Base-by-base conservation (phyloP, 2,888 invertebrate species). In the Atethmia centrago region DNA sequence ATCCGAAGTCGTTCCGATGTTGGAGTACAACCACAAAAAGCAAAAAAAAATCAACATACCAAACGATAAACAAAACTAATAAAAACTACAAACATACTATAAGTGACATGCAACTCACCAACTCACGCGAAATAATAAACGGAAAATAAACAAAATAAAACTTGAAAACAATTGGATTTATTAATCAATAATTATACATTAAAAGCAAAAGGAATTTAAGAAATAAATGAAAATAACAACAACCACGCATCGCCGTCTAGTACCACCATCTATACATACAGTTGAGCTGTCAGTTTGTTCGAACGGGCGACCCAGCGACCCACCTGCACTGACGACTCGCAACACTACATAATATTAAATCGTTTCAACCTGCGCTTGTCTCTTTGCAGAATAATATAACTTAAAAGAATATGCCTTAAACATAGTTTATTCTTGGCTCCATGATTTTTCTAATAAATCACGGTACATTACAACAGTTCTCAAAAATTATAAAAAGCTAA, bases 141-240 rank as follows among this genome's bases (percentile, higher is more conserved):
- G 56, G 21, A 81, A 88, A 85, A 83, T 81, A 90, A 90, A 91
- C 85, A 84, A 87, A 90, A 86, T 71, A 72, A 82, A 91, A 89
- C 84, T 88, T 90, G 85, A 91, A 93, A 93, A 93, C 93, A 94
- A 93, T 90, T 90, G 90, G 89, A 89, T 94, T 94, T 93, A 93
- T 93, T 93, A 84, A 85, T 83, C 65, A 88, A 87, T 88, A 88
- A 89, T 87, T 87, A 90, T 90, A 92, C 91, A 92, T 53, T 88
- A 89, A 86, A 90, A 88, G 88, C 87, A 77, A 88, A 89, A 87
- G 79, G 71, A 88, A 88, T 82, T 82, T 71, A 87, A 88, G 83
- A 84, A 82, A 82, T 79, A 85, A 80, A 72, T 86, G 83, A 87
- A 86, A 84, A 85, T 84, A 86, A 87, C 88, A 88, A 90, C 88